Conservation (phyloP, 1,140 invertebrate genomes). For the Dendrolimus punctatus region DNA sequence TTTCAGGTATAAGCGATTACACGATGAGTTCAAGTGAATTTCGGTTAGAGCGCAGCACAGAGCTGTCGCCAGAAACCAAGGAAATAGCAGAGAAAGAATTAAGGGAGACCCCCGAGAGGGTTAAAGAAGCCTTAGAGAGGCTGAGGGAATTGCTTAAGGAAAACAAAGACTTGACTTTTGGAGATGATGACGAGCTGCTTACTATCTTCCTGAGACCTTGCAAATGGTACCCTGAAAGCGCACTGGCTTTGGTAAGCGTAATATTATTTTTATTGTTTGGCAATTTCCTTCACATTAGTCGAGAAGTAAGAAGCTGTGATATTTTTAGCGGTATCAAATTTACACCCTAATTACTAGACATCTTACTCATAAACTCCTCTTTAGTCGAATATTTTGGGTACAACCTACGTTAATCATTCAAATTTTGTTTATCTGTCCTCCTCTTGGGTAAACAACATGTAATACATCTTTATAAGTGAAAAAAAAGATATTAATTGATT, state of each 20-base stretch:
- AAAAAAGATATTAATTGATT: too few species aligned
- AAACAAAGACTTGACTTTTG: constrained; percentile 75
- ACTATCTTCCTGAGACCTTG: constrained; percentile 83
- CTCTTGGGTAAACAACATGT: too few species aligned
- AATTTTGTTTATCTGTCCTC: too few species aligned
- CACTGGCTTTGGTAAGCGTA: constrained; percentile 77
- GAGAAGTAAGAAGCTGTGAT: too few species aligned
- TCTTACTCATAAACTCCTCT: too few species aligned
- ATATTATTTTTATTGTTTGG: background rate
- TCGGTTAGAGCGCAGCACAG: constrained; percentile 53
- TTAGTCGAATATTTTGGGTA: too few species aligned
- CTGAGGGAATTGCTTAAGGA: constrained; percentile 77
- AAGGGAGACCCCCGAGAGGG: constrained; percentile 80
- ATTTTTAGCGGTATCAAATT: too few species aligned
- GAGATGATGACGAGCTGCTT: constrained; percentile 82
- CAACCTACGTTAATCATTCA: too few species aligned
- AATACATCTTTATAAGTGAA: too few species aligned
- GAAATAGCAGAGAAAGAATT: constrained; percentile 77
- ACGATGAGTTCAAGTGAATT: constrained; percentile 53
- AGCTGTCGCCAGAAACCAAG: constrained; percentile 62
- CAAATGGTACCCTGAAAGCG: constrained; percentile 86
- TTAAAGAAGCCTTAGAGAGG: constrained; percentile 73
- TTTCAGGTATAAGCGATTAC: constrained; percentile 6
- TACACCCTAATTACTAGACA: too few species aligned
- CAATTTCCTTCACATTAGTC: too few species aligned